A percentile compares a stretch with the other conserved stretches of the same genome.
Evolutionary conservation across 1,140 invertebrate species (phyloP).

Genomic region (Drosophila ogumai): DNA sequence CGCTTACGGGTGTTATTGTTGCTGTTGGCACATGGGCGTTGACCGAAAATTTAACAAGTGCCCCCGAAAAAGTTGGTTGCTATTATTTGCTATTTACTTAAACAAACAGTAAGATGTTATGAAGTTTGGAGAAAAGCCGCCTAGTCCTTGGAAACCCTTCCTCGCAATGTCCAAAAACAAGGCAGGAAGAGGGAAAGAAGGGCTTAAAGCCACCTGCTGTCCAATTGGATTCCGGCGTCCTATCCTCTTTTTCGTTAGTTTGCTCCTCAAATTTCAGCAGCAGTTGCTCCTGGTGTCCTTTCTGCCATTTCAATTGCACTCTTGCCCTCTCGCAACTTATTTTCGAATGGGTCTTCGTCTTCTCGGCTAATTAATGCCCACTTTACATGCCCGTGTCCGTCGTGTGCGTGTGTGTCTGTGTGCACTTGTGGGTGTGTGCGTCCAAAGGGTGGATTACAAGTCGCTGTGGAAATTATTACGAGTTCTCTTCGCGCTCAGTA

Average conservation of each 20-base stretch:
- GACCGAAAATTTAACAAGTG: conserved; percentile 65
- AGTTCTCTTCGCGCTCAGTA: conserved; percentile 59
- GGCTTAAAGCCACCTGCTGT: conserved; percentile 62
- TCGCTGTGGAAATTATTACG: conserved; percentile 66
- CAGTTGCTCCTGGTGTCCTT: conserved; percentile 54
- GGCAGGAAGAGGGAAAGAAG: not conserved
- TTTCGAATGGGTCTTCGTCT: conserved; percentile 52
- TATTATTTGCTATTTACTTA: not conserved
- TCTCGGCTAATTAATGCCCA: conserved; percentile 77
- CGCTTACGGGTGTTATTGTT: conserved; percentile 72
- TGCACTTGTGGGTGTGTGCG: conserved; percentile 18
- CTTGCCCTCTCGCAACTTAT: conserved; percentile 61
- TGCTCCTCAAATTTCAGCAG: conserved; percentile 58
- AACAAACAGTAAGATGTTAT: no score
- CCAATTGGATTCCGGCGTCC: conserved; percentile 59
- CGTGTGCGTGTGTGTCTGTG: not conserved
- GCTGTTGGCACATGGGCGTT: conserved; percentile 79
- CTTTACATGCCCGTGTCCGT: conserved; percentile 41
- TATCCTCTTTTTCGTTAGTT: conserved; percentile 8
- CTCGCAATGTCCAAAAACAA: not conserved
- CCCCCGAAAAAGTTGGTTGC: not conserved
- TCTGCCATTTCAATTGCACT: conserved; percentile 67
- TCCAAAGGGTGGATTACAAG: conserved; percentile 73
- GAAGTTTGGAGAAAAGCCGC: not conserved
- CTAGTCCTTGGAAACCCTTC: not conserved